Evolutionary conservation across 2,113 vertebrate species (phyloP).

Genomic region (Plecturocebus donacophilus): DNA sequence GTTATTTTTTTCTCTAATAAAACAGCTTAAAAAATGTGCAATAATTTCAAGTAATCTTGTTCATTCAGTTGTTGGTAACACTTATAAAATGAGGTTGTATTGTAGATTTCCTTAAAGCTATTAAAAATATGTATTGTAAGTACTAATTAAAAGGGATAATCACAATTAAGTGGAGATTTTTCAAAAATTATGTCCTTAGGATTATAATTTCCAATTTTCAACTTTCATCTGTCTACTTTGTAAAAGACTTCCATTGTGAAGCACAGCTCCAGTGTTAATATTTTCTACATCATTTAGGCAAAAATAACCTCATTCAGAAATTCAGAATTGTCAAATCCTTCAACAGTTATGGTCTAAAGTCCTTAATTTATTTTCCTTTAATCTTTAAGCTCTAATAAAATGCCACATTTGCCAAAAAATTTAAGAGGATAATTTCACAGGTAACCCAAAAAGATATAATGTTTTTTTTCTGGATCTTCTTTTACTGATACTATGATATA

Average conservation of each 20-base stretch:
- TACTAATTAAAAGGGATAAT: background rate
- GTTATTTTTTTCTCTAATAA: background rate
- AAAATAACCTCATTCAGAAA: slow-evolving; percentile 36
- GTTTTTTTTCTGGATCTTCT: background rate
- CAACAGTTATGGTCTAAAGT: background rate
- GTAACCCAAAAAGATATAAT: background rate
- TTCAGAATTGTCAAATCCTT: slow-evolving; percentile 20
- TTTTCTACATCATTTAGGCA: background rate
- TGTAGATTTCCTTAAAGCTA: background rate
- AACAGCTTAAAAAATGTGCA: background rate
- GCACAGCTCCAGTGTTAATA: no score
- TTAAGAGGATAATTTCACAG: slow-evolving; percentile 29
- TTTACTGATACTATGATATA: background rate
- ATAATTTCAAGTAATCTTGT: slow-evolving; percentile 40
- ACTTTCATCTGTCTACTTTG: background rate
- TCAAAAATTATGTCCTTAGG: background rate
- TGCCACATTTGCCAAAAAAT: slow-evolving; percentile 6
- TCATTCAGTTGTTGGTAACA: slow-evolving; percentile 48
- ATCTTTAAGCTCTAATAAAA: background rate
- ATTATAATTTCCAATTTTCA: background rate
- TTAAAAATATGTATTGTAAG: background rate
- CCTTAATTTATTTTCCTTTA: slow-evolving; percentile 8
- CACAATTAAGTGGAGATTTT: slow-evolving; percentile 10
- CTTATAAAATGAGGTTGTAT: background rate
- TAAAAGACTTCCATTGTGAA: background rate